Conservation (phyloP, 2,888 invertebrate genomes). For the Drymonia ruficornis region DNA sequence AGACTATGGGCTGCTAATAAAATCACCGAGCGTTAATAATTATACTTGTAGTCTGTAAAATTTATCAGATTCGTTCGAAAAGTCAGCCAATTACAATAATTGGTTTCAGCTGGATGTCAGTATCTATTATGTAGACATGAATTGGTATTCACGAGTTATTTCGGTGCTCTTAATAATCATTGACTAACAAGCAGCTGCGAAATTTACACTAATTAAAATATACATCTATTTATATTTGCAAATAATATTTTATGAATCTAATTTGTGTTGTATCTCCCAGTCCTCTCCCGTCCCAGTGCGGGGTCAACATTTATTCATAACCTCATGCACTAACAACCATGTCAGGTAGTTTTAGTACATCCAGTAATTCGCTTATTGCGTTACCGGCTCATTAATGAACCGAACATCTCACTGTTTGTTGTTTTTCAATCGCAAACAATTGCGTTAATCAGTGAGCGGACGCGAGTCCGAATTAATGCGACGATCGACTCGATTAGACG, state of each 20-base stretch:
- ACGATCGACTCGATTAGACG: slow-evolving; percentile 10
- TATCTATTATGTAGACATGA: background rate
- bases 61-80: background rate
- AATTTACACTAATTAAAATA: background rate
- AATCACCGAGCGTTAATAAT: too few species aligned
- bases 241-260: too few species aligned
- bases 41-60: too few species aligned
- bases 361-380: slow-evolving; percentile 31
- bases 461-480: slow-evolving; percentile 12
- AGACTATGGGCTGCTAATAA: too few species aligned
- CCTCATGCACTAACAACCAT: slow-evolving; percentile 10
- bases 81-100: slow-evolving; percentile 10
- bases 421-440: slow-evolving; percentile 35
- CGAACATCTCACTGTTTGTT: slow-evolving; percentile 30
- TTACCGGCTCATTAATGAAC: slow-evolving; percentile 37
- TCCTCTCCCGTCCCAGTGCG: too few species aligned
- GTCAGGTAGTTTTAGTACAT: slow-evolving; percentile 22
- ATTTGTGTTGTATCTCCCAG: too few species aligned
- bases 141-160: background rate
- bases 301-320: background rate
- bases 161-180: background rate
- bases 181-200: background rate
- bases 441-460: slow-evolving; percentile 28
- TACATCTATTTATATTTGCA: too few species aligned
- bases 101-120: slow-evolving; percentile 3